A percentile compares a stretch with the other conserved stretches of the same genome.
Conservation (phyloP, 1,140 invertebrate genomes). For the Aphis craccivora region DNA sequence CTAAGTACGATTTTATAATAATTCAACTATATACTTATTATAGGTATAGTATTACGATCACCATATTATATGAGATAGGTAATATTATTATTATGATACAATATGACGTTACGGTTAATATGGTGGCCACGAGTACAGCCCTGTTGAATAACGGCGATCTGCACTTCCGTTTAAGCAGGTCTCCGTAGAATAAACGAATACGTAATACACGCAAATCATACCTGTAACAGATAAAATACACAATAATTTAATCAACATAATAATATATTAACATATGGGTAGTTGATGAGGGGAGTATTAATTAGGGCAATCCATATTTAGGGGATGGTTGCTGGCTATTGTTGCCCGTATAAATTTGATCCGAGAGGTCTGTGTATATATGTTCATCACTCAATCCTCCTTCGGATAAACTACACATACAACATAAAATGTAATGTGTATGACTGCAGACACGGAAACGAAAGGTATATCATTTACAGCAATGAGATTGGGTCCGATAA, state of each 20-base stretch:
- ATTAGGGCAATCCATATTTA: neutral
- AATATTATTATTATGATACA: neutral
- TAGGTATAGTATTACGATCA: neutral
- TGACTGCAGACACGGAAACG: neutral
- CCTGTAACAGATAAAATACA: slow-evolving; percentile 36
- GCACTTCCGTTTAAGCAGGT: neutral
- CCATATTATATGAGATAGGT: neutral
- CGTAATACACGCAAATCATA: neutral
- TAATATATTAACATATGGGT: neutral
- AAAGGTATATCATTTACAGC: neutral
- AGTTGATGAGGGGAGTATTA: neutral
- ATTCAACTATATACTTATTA: neutral
- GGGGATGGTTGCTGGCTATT: neutral
- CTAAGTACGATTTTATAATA: neutral
- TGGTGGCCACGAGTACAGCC: neutral
- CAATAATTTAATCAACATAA: slow-evolving; percentile 17
- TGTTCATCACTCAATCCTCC: neutral
- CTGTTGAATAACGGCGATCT: neutral
- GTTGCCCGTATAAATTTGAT: neutral
- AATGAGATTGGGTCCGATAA: neutral
- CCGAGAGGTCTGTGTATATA: neutral
- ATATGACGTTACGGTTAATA: neutral
- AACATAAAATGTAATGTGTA: neutral
- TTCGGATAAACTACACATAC: neutral
- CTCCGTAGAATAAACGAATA: neutral